Percentiles rank a stretch among this genome's conserved stretches.
Evolutionary conservation across 2,888 invertebrate genomes (phyloP).

Genomic region (Eupeodes luniger): DNA sequence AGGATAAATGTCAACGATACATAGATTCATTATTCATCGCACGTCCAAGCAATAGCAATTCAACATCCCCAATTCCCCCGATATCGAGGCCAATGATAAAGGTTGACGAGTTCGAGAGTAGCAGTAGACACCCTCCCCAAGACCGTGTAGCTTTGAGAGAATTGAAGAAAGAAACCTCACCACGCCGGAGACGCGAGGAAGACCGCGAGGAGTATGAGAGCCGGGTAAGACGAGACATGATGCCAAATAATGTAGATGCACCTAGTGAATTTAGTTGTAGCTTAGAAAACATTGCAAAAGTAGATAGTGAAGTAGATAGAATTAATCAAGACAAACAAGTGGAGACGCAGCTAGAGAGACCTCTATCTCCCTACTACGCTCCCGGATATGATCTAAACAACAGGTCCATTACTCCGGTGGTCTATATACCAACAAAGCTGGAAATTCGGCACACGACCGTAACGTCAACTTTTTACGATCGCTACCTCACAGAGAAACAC

Average conservation of each 20-base stretch:
- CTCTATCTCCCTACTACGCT: conserved; percentile 80
- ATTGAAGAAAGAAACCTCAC: conserved; percentile 82
- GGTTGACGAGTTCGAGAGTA: conserved; percentile 50
- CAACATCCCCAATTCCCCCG: conserved; percentile 30
- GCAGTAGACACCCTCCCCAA: background rate
- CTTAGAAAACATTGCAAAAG: conserved; percentile 82
- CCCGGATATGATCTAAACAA: conserved; percentile 75
- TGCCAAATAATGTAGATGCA: conserved; percentile 83
- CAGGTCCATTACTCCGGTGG: conserved; percentile 79
- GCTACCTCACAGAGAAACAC: conserved; percentile 83
- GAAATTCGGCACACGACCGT: conserved; percentile 84
- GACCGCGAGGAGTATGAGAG: conserved; percentile 83
- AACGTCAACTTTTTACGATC: conserved; percentile 84
- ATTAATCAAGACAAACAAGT: conserved; percentile 79
- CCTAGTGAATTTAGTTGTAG: conserved; percentile 81
- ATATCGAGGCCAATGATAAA: conserved; percentile 78
- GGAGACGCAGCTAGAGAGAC: conserved; percentile 77
- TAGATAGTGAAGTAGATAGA: conserved; percentile 84
- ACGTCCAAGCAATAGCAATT: conserved; percentile 56
- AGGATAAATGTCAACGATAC: conserved; percentile 82
- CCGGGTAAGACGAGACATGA: conserved; percentile 83
- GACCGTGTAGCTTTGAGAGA: conserved; percentile 79
- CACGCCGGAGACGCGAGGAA: conserved; percentile 81
- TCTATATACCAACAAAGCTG: conserved; percentile 82
- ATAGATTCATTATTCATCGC: conserved; percentile 81